Evolutionary conservation across 2,113 vertebrate genomes (phyloP), one percentile per base, ranked within the genome.

Genomic region (Brachyhypopomus gauderio): DNA sequence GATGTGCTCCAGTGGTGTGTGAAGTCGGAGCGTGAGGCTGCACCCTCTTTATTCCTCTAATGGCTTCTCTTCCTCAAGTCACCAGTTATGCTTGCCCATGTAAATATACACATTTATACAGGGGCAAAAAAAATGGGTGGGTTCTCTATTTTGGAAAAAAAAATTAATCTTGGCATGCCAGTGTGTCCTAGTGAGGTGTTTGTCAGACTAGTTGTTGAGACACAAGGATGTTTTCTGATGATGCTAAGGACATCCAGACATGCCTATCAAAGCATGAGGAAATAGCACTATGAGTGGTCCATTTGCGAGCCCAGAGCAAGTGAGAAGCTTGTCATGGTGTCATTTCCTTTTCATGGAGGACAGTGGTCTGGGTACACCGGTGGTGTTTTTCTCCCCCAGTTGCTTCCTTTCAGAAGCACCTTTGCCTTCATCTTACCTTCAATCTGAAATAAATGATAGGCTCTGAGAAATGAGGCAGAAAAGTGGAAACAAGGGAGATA

Each of bases 1-100:
- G 71, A 67, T 85, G 38, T 78, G 75, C 83, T 85, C 77, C 76
- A 82, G 25, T 81, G 71, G 71, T 60, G 84, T 82, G 84, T 79
- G 72, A 85, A 85, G 76, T 69, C 69, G 56, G 30, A 66, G 66
- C 23, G 25, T 66, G 74, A 81, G 71, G 75, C 75, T 14, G 55
- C 66, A 76, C 63, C 72, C 80, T 78, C 70, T 82, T 73, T 75
- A 67, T 69, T 74, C 14, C 79, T 58, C 66, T 81, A 78, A 78
- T 78, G 75, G 80, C 66, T 74, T 83, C 76, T 63, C 60, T 79
- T 74, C 62, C 76, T 45, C 73, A 58, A 30, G 73, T 63, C 80
- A 76, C 72, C 55, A 72, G 75, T 82, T 75, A 62, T 78, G 62
- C 48, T 70, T 27, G 59, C 74, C 74, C 25, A 34, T 79, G 79